Conservation (phyloP, 2,888 invertebrate genomes). For the Drosophila helvetica region DNA sequence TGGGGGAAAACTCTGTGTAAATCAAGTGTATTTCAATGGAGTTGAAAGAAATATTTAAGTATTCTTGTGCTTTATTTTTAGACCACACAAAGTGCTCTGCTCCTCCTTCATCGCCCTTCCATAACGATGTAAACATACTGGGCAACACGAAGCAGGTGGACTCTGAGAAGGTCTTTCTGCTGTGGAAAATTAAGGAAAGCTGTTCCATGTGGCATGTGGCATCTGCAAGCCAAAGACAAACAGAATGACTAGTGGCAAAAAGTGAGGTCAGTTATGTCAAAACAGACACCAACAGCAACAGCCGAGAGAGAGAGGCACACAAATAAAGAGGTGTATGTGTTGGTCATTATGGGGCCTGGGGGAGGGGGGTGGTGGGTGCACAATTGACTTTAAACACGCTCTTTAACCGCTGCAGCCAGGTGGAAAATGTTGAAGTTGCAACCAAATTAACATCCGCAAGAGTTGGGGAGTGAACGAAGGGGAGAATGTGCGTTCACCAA, state of each 20-base stretch:
- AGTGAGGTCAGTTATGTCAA: constrained; percentile 57
- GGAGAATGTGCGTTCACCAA: constrained; percentile 46
- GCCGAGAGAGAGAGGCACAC: constrained; percentile 14
- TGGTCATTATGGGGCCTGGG: constrained; percentile 33
- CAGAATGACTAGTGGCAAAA: constrained; percentile 14
- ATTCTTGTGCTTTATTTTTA: constrained; percentile 30
- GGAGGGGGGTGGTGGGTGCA: constrained; percentile 5
- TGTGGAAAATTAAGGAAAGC: no score
- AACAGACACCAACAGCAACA: constrained; percentile 30
- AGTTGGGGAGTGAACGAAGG: constrained; percentile 5
- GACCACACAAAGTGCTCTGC: constrained; percentile 17
- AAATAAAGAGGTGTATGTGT: neutral
- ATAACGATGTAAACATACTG: constrained; percentile 15
- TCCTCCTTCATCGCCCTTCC: neutral
- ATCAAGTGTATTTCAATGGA: constrained; percentile 39
- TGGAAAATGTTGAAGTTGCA: constrained; percentile 42
- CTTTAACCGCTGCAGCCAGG: constrained; percentile 51
- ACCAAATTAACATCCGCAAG: constrained; percentile 28
- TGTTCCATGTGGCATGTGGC: constrained; percentile 35
- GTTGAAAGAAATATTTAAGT: constrained; percentile 62
- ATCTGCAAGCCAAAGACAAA: constrained; percentile 44
- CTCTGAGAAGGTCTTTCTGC: no score
- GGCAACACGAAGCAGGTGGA: constrained; percentile 12
- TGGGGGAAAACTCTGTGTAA: constrained; percentile 17
- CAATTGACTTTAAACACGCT: constrained; percentile 70